phyloP scores from a whole-genome alignment of 2,113 vertebrate species.

The Scytalopus superciliaris region DNA sequence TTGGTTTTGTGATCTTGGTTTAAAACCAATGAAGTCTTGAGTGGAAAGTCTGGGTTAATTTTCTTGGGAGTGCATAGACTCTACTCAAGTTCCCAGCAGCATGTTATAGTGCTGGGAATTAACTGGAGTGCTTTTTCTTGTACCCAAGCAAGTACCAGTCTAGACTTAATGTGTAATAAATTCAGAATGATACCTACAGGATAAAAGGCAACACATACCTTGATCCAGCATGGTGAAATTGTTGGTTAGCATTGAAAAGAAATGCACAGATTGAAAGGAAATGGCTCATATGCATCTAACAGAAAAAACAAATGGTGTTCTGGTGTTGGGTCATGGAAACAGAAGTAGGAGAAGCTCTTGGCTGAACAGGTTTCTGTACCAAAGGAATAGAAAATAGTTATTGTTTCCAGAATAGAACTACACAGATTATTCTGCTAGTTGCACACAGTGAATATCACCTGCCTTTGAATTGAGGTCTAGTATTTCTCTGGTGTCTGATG shows the following conservation, averaged over 20 bases:
- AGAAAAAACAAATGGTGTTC: not conserved
- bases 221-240: not conserved
- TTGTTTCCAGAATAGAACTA: not conserved
- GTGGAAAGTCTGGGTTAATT: not conserved
- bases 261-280: not conserved
- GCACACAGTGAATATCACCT: not conserved
- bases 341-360: not conserved
- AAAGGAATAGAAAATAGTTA: not conserved
- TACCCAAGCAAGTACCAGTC: not conserved
- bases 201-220: not conserved
- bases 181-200: not conserved
- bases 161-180: not conserved
- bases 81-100: not conserved
- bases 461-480: not conserved
- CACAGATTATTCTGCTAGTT: not conserved
- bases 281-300: fast-evolving
- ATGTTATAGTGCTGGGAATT: not conserved
- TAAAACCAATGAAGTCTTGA: not conserved
- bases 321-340: not conserved
- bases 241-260: not conserved
- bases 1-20: not conserved
- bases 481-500: not conserved
- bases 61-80: not conserved
- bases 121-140: not conserved
- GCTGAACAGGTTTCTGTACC: not conserved